Percentiles rank a stretch among this genome's conserved stretches.
Evolutionary conservation across 2,797 vertebrate species (phyloP).

Genomic region (Xiphorhynchus erythropygius): DNA sequence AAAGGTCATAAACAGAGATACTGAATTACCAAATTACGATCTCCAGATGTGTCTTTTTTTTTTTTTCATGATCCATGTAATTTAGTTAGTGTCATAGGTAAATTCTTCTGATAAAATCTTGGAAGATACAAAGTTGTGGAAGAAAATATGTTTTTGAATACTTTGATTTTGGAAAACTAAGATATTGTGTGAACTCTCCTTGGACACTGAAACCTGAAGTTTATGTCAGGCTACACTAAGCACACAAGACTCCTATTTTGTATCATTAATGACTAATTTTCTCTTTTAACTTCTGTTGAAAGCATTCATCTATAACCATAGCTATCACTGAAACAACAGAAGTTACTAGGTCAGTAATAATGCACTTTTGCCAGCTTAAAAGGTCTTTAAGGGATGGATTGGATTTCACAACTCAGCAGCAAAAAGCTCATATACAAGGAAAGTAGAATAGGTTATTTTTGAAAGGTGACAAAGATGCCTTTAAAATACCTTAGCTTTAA

Average conservation of each 20-base stretch:
- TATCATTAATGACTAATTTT: conserved; percentile 79
- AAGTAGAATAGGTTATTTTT: conserved; percentile 62
- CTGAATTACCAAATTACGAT: neutral
- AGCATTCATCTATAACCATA: conserved; percentile 75
- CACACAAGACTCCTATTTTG: conserved; percentile 74
- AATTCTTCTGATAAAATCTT: neutral
- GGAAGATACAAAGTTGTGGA: conserved; percentile 11
- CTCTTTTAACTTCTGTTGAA: conserved; percentile 79
- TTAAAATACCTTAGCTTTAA: conserved; percentile 1
- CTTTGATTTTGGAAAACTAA: conserved; percentile 46
- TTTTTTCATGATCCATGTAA: neutral
- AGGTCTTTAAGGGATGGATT: conserved; percentile 68
- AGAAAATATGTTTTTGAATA: conserved; percentile 33
- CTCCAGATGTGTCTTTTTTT: neutral
- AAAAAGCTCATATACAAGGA: conserved; percentile 20
- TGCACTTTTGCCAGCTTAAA: conserved; percentile 58
- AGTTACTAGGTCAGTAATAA: conserved; percentile 64
- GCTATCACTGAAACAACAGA: conserved; percentile 73
- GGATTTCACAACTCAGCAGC: conserved; percentile 56
- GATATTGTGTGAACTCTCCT: neutral
- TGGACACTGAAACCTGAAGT: conserved; percentile 67
- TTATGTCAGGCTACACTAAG: conserved; percentile 72
- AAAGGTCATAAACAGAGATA: neutral
- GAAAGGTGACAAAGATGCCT: conserved; percentile 4
- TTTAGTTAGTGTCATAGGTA: conserved; percentile 15